phyloP scores from a whole-genome alignment of 2,797 vertebrate genomes.

The Mormyrus hasselquistii region DNA sequence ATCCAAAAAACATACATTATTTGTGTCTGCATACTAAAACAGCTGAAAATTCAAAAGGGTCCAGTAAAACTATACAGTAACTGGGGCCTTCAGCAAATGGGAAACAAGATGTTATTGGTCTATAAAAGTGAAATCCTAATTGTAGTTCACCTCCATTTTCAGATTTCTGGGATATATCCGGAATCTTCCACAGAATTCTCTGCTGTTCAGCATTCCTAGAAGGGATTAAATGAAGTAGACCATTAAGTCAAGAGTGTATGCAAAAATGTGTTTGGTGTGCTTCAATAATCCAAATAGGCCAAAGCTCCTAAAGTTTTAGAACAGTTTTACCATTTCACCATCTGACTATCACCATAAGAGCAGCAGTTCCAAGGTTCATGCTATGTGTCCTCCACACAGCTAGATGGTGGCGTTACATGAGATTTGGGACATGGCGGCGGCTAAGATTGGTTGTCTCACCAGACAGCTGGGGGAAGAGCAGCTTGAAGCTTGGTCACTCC shows the following conservation, averaged over 20 bases:
- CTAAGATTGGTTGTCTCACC: slow-evolving; percentile 58
- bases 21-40: neutral
- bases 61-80: neutral
- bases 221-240: slow-evolving; percentile 25
- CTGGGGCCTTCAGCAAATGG: neutral
- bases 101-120: neutral
- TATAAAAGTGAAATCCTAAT: neutral
- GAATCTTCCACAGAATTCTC: slow-evolving; percentile 92
- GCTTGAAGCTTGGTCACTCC: slow-evolving; percentile 83
- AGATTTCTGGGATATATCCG: slow-evolving; percentile 90
- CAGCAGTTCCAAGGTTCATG: neutral
- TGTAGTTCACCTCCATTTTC: slow-evolving; percentile 84
- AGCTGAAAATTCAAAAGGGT: neutral
- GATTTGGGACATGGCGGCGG: neutral
- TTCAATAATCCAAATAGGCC: neutral
- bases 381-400: neutral
- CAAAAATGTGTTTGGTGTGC: neutral
- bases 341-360: neutral
- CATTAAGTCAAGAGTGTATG: neutral
- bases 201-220: slow-evolving; percentile 87
- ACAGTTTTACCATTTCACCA: neutral
- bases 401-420: neutral
- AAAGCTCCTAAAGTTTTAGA: neutral
- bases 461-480: slow-evolving; percentile 87
- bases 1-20: neutral